phyloP scores from a whole-genome alignment of 2,888 invertebrate genomes.

The Adineta ricciae region DNA sequence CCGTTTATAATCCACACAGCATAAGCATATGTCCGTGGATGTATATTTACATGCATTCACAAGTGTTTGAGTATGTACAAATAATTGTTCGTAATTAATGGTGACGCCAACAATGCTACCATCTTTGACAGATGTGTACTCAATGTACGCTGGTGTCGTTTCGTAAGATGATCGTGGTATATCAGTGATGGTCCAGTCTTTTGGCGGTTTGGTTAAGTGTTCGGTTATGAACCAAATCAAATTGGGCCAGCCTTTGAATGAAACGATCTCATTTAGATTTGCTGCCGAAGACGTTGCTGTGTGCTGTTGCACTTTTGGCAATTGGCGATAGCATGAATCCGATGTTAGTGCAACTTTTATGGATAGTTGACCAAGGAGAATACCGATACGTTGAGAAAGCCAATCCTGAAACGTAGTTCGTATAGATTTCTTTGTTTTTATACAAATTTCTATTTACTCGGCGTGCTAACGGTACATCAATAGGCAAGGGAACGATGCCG shows the following conservation, averaged over 20 bases:
- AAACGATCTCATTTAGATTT: constrained; percentile 27
- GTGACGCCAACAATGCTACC: constrained; percentile 94
- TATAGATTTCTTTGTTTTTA: no score
- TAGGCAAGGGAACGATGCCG: constrained; percentile 92
- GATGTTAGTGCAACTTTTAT: constrained; percentile 94
- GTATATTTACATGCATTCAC: constrained; percentile 95
- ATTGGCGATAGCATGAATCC: constrained; percentile 79
- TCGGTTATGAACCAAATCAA: constrained; percentile 97
- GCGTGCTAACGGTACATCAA: constrained; percentile 89
- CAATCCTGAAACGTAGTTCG: background rate
- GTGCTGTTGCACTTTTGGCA: constrained; percentile 57
- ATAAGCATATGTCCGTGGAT: constrained; percentile 57
- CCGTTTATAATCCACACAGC: constrained; percentile 93
- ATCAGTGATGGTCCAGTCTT: constrained; percentile 82
- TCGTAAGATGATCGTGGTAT: constrained; percentile 63
- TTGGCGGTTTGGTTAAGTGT: constrained; percentile 74
- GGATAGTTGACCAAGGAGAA: constrained; percentile 84
- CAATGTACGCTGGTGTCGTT: constrained; percentile 87
- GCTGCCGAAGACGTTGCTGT: background rate
- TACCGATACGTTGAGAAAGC: constrained; percentile 56
- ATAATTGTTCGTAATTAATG: constrained; percentile 82
- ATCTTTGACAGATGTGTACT: constrained; percentile 89
- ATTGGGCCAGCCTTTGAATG: constrained; percentile 68
- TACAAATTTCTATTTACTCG: no score
- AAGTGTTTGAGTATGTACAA: constrained; percentile 85